A percentile compares a stretch with the other conserved stretches of the same genome.
Evolutionary conservation across 2,888 invertebrate species (phyloP).

Genomic region (Drosophila cyrtoloma): DNA sequence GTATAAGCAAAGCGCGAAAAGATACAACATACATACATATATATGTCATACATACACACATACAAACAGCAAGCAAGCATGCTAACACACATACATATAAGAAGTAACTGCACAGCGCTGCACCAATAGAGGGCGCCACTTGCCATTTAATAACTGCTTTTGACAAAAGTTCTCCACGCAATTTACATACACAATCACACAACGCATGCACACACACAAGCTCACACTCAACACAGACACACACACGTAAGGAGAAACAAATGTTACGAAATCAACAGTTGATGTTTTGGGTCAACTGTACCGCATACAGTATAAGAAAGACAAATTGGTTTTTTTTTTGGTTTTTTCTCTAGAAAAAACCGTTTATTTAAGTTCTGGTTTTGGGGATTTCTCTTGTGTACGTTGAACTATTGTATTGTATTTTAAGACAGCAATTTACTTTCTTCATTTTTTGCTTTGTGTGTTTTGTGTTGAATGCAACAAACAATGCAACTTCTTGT

Average conservation of each 20-base stretch:
- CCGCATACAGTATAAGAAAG: constrained; percentile 18
- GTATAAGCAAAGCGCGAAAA: neutral
- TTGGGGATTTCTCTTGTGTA: constrained; percentile 28
- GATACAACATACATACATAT: neutral
- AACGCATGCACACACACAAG: neutral
- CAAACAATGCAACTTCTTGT: constrained; percentile 39
- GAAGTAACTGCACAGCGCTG: neutral
- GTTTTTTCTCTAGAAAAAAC: constrained; percentile 74
- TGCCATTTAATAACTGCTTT: constrained; percentile 29
- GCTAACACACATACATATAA: neutral
- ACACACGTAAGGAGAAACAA: constrained; percentile 3
- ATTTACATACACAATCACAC: constrained; percentile 12
- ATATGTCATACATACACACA: neutral
- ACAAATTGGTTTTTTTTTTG: constrained; percentile 46
- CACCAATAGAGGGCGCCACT: constrained; percentile 41
- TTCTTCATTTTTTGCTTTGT: constrained; percentile 2
- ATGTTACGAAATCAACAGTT: constrained; percentile 15
- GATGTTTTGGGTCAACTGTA: constrained; percentile 55
- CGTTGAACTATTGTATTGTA: constrained; percentile 33
- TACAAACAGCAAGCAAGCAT: neutral
- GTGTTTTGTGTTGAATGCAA: constrained; percentile 42
- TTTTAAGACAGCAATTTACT: constrained; percentile 35
- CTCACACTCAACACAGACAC: neutral
- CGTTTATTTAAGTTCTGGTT: constrained; percentile 59
- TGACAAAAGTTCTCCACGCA: constrained; percentile 23